Base-by-base conservation (phyloP, 2,113 vertebrate species). In the Enhydra lutris region DNA sequence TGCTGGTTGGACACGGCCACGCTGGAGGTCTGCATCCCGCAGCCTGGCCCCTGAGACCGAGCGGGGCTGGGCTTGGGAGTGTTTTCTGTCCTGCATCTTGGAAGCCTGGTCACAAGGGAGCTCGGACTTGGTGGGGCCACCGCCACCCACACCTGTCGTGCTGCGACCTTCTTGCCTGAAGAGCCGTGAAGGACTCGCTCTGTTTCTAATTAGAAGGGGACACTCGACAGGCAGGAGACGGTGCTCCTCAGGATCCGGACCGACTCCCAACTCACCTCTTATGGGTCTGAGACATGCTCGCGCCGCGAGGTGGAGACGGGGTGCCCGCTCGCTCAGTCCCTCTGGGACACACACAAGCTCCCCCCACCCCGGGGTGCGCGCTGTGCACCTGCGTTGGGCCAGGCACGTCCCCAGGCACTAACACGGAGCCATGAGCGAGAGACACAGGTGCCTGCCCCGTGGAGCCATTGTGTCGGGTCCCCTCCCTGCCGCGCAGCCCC, bases 241-340 rank as follows among this genome's bases (percentile, higher is more conserved):
- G 34, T 39, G 36, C 18, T 11, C 3, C 26, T 63, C 8, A 10
- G 52, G 55, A 59, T 20, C 52, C 29, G 23, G 87, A 31, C 36
- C 17, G 29, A 42, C 47, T 29, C 26, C 65, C n/a, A 9, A 1
- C 13, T 45, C 13, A 5, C 36, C 26, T 6, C 7, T 23, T 9
- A 11, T 2, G 24, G n/a, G n/a, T 45, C n/a, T 18, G 55, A n/a
- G 31, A 78, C 7, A 11, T 0, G 0, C 26, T 24, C 1, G 6
- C 39, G 81, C n/a, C 45, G 36, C 31, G 63, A 15, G 57, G 50
- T 7, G 4, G 47, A 20, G 39, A 59, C 7, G 3, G 7, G 14
- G 17, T 23, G 61, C 50, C 50, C 2, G 17, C n/a, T 4, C 1
- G 24, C 26, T 14, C 36, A 20, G n/a, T 20, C 9, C 4, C 79